Evolutionary conservation across 2,797 vertebrate species (phyloP), one percentile per base, ranked within the genome.

Genomic region (Carcharodon carcharias): DNA sequence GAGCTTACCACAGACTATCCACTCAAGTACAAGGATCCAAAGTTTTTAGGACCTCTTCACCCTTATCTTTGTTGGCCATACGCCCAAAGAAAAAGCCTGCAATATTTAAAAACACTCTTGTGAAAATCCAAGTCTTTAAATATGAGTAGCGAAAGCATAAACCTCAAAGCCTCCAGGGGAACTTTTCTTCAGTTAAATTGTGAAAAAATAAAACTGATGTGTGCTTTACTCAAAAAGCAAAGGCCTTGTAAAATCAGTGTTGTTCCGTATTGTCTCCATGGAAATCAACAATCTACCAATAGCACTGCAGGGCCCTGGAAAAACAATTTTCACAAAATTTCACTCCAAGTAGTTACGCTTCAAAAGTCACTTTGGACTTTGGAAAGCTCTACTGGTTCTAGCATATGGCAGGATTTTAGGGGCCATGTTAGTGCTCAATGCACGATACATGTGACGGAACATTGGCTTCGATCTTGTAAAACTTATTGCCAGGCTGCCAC

Each of bases 171-270:
- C 56, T 63, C 65, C 80, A 45, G 96, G 96, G 2, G 54, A 21
- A 1, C 54, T 54, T 89, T 88, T n/a, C n/a, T n/a, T n/a, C n/a
- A n/a, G n/a, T n/a, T n/a, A n/a, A n/a, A n/a, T n/a, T n/a, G n/a
- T 23, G 26, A 88, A 50, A 50, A 50, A 50, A 50, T 50, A 50
- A 88, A 89, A 89, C 31, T 16, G 7, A 87, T 92, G 61, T 16
- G 89, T 69, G 63, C 67, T 96, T 97, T 97, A 96, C 87, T 96
- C 82, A 56, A 96, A 50, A 96, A 97, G 96, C 96, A 97, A 96
- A 96, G 87, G 58, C 96, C 96, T 96, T 96, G 96, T 97, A 50
- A 96, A 92, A 26, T 96, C 95, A 96, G 11, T 58, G 56, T 61
- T 58, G 88, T 12, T 35, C 88, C 35, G 35, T 61, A 54, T 56